These are phyloP conservation scores for Scaptodrosophila lebanonensis DNA, from an alignment of 1,140 invertebrate genomes.

Conservation along the genomic window DNA sequence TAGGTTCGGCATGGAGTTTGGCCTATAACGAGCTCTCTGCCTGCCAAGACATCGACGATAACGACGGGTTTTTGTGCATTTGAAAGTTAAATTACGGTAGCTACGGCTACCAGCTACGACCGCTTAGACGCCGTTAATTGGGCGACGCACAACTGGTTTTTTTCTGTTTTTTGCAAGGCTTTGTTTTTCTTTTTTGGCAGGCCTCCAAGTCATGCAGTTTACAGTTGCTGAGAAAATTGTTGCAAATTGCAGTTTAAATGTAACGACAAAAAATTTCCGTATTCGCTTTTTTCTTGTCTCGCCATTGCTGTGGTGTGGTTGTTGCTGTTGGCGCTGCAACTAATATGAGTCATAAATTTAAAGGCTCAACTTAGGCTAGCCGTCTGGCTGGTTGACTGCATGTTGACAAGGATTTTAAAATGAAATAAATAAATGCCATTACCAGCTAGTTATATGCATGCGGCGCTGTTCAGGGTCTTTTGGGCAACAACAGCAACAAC, in stretches of 20 bases:
- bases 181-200: constrained; percentile 4
- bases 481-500: too few species aligned
- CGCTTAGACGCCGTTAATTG: constrained; percentile 61
- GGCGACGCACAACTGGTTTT: constrained; percentile 52
- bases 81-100: constrained; percentile 64
- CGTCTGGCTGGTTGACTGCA: constrained; percentile 37
- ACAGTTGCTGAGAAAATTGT: constrained; percentile 56
- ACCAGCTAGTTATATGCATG: constrained; percentile 64
- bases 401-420: constrained; percentile 38
- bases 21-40: too few species aligned
- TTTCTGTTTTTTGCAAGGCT: constrained; percentile 24
- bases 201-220: constrained; percentile 13
- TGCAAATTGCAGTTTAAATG: constrained; percentile 64
- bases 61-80: constrained; percentile 24
- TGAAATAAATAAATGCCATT: constrained; percentile 66
- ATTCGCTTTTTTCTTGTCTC: constrained; percentile 39
- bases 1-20: too few species aligned
- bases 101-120: background rate
- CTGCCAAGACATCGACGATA: too few species aligned
- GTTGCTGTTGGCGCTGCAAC: constrained; percentile 33
- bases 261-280: constrained; percentile 56
- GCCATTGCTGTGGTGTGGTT: background rate
- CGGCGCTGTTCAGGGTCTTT: constrained; percentile 56
- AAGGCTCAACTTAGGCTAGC: constrained; percentile 53
- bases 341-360: constrained; percentile 73